Evolutionary conservation across 2,888 invertebrate species (phyloP), one percentile per base, ranked within the genome.

Genomic region (Flexamia atlantica): DNA sequence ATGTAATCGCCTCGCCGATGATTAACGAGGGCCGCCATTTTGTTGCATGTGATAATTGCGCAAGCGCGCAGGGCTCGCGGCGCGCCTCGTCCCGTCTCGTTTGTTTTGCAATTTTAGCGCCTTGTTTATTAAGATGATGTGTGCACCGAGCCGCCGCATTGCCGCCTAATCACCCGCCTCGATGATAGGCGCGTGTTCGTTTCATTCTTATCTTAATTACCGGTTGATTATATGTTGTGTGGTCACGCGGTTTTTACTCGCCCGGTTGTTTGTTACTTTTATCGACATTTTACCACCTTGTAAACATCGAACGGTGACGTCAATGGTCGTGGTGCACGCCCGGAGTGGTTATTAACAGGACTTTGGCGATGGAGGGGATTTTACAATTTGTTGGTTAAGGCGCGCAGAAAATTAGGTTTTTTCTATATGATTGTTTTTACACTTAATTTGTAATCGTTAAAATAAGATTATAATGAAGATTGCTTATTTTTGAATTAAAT

Each of bases 151-250:
- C 70, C 70, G 12, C 42, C 36, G 40, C n/a, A 40, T 4, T 72
- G 42, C 30, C 23, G 68, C 32, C n/a, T 23, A 72, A 72, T 72
- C 42, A 70, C 72, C 70, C 5, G 36, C 32, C 17, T 36, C 32
- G 70, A 60, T 20, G 50, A 60, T 60, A 28, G 60, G 60, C 60
- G 60, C 60, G 60, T 60, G 60, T 60, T 60, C 60, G 23, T 60
- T 60, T 60, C 60, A 23, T 4, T 70, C 72, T 76, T 76, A 76
- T 76, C 76, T 76, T 76, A 76, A 76, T 76, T 23, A 76, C 76
- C 76, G 0, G 76, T 25, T 76, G 50, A 76, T 76, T 76, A 50
- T 50, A 42, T 50, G 50, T 50, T 76, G 70, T 12, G 28, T 28
- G 76, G 76, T 76, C 42, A 76, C 76, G 76, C 40, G 76, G 28